These are phyloP conservation scores for Isotomurus palustris DNA, from an alignment of 2,888 invertebrate genomes.

Conservation along the genomic window DNA sequence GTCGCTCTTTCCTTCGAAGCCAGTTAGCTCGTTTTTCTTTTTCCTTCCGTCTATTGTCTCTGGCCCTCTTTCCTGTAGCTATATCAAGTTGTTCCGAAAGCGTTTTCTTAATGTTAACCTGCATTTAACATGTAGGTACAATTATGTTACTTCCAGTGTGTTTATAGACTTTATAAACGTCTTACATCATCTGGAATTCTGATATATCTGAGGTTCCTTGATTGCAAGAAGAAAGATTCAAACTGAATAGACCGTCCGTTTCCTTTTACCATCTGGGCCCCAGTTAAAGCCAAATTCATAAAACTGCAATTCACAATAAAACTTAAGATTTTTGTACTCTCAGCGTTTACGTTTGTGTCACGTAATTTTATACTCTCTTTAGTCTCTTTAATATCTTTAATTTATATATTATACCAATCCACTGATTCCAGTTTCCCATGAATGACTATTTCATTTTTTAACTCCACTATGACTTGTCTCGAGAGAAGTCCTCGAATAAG, in stretches of 20 bases:
- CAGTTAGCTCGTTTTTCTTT: slow-evolving; percentile 32
- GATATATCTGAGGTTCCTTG: slow-evolving; percentile 34
- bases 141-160: neutral
- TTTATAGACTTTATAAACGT: neutral
- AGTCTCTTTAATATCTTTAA: neutral
- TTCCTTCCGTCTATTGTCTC: slow-evolving; percentile 19
- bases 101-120: slow-evolving; percentile 25
- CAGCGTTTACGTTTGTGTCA: too few species aligned
- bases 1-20: slow-evolving; percentile 25
- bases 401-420: slow-evolving; percentile 27
- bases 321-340: too few species aligned
- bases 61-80: slow-evolving; percentile 32
- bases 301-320: slow-evolving; percentile 16
- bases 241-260: slow-evolving; percentile 28
- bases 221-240: slow-evolving; percentile 37
- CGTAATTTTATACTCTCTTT: neutral
- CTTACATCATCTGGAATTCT: slow-evolving; percentile 35
- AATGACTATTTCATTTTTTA: slow-evolving; percentile 31
- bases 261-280: slow-evolving; percentile 24
- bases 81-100: slow-evolving; percentile 28
- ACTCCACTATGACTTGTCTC: slow-evolving; percentile 28
- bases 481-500: slow-evolving; percentile 30
- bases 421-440: slow-evolving; percentile 21
- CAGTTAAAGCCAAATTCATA: slow-evolving; percentile 31
- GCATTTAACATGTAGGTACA: neutral